Conservation (phyloP, 2,797 vertebrate species). For the Parambassis ranga region DNA sequence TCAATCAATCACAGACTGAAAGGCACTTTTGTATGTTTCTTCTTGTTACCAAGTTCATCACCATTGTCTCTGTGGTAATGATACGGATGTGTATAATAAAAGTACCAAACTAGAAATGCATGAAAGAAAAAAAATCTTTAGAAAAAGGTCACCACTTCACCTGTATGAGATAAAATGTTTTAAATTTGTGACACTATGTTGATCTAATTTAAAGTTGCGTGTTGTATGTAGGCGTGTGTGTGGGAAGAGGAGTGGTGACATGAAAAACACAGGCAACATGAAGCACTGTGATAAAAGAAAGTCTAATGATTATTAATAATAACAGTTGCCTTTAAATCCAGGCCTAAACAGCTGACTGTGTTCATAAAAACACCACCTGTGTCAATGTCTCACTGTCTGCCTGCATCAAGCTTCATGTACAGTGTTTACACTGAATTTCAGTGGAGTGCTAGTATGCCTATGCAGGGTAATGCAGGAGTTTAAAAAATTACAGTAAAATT, state of each 20-base stretch:
- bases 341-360: conserved; percentile 16
- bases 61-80: conserved; percentile 12
- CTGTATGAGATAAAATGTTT: neutral
- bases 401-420: conserved; percentile 28
- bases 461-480: conserved; percentile 33
- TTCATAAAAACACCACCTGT: conserved; percentile 5
- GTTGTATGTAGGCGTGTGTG: conserved; percentile 13
- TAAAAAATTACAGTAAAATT: conserved; percentile 18
- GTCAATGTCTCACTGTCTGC: conserved; percentile 24
- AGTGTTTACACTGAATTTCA: conserved; percentile 36
- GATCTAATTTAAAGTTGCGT: neutral
- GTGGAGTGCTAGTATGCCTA: conserved; percentile 44
- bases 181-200: neutral
- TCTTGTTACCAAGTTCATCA: conserved; percentile 21
- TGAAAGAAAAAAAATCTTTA: conserved; percentile 33
- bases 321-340: conserved; percentile 33
- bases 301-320: neutral
- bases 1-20: conserved; percentile 47
- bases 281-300: conserved; percentile 42
- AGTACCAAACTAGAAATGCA: conserved; percentile 46
- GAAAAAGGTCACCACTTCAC: conserved; percentile 3
- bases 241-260: neutral
- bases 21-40: conserved; percentile 62
- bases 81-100: conserved; percentile 5
- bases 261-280: conserved; percentile 26